phyloP scores from a whole-genome alignment of 1,140 invertebrate genomes.

The Penaeus vannamei region DNA sequence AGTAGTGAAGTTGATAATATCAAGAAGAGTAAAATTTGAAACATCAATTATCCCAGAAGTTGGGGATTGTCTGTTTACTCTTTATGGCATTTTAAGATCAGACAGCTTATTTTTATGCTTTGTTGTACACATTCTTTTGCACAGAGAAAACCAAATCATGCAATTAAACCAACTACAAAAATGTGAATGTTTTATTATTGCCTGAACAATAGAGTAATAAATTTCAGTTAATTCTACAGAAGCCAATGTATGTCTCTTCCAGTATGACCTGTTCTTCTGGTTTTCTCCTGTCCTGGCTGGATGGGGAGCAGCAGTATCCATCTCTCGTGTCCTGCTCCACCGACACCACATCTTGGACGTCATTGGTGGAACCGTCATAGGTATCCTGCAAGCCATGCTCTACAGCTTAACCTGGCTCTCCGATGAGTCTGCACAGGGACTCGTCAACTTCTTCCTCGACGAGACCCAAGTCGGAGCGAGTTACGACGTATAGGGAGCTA shows the following conservation, averaged over 20 bases:
- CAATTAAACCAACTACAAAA: too few species aligned
- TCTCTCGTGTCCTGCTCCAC: constrained; percentile 85
- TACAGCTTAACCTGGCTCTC: constrained; percentile 81
- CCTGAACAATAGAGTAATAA: not conserved
- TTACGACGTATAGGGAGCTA: constrained; percentile 53
- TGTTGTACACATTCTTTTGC: too few species aligned
- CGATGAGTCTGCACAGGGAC: constrained; percentile 62
- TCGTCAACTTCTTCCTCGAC: constrained; percentile 67
- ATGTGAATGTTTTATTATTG: not conserved
- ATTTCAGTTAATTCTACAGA: not conserved
- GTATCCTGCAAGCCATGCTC: constrained; percentile 81
- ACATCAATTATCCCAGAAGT: too few species aligned
- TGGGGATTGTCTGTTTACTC: too few species aligned
- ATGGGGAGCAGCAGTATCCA: constrained; percentile 83
- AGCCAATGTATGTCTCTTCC: constrained; percentile 20
- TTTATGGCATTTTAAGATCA: too few species aligned
- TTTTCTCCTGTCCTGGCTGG: constrained; percentile 75
- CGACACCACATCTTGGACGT: constrained; percentile 93
- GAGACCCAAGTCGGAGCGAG: constrained; percentile 62
- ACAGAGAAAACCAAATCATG: too few species aligned
- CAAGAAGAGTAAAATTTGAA: too few species aligned
- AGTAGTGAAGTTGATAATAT: too few species aligned
- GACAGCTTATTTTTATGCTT: too few species aligned
- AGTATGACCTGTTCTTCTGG: constrained; percentile 65
- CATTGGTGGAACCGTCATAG: constrained; percentile 81